Evolutionary conservation across 1,140 invertebrate species (phyloP), one percentile per base, ranked within the genome.

Genomic region (Archegozetes longisetosus): DNA sequence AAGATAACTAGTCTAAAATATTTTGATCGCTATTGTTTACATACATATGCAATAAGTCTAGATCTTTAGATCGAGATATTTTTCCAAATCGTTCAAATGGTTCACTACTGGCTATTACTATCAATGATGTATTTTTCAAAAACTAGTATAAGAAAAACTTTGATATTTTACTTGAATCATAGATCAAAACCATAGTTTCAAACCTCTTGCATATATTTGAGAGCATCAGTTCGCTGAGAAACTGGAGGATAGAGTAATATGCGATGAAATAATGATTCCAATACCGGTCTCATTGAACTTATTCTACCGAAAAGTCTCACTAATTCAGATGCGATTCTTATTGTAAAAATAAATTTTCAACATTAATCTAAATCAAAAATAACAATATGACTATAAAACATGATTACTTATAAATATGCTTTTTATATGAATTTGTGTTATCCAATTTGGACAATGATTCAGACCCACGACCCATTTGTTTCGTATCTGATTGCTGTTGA

Each of bases 251-350:
- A 85, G 0, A 93, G 73, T 0, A 93, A 72, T 84, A 93, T 91
- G 32, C 88, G 77, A 73, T 93, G 88, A 70, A 92, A 93, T 1
- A 94, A 75, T 0, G 88, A 89, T 70, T 94, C 88, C 58, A 94
- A 72, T 46, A 92, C 88, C 17, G 89, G 88, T 20, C 89, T 75
- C 55, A 93, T 74, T 12, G 84, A 84, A 1, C 83, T 81, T 25
- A 88, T 83, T 57, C 82, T 82, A 0, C 89, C 90, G 2, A 92
- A 85, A 28, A 93, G 72, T 28, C 88, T 77, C 0, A 93, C 83
- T 56, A 95, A 70, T 69, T 92, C 85, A 24, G 85, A 85, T 12
- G 86, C 85, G 70, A 90, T 88, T 71, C 87, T 91, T n/a, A n/a
- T n/a, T n/a, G n/a, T n/a, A 70, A 40, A 40, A 40, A 40, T 9